These are phyloP conservation scores for Anseranas semipalmata DNA, from an alignment of 2,113 vertebrate species.

Conservation along the genomic window DNA sequence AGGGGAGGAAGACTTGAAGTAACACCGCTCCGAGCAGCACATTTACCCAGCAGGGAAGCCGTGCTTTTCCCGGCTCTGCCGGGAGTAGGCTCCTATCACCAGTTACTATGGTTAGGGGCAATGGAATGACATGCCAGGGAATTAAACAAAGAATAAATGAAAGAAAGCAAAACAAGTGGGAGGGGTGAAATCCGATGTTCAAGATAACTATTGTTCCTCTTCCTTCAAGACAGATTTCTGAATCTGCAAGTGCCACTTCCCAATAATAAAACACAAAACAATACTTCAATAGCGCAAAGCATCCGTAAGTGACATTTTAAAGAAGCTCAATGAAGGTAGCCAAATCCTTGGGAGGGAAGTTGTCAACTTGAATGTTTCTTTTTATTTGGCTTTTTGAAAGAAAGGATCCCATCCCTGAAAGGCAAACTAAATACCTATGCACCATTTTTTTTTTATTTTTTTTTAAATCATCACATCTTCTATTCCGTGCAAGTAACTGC, in stretches of 20 bases:
- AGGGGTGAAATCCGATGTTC: conserved; percentile 54
- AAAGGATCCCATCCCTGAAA: not conserved
- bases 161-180: conserved; percentile 70
- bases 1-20: not conserved
- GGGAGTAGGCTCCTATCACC: not conserved
- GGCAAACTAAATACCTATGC: fast-evolving
- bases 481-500: not conserved
- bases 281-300: conserved; percentile 33
- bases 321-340: conserved; percentile 34
- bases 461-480: not conserved
- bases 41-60: not conserved
- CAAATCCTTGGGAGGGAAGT: conserved; percentile 52
- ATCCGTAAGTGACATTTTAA: conserved; percentile 35
- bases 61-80: not conserved
- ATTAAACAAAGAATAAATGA: conserved; percentile 65
- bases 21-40: not conserved
- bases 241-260: conserved; percentile 66
- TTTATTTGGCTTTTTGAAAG: not conserved
- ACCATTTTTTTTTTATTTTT: not conserved
- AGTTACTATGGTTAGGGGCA: conserved; percentile 66
- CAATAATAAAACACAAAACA: conserved; percentile 57
- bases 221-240: conserved; percentile 60
- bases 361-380: conserved; percentile 58
- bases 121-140: conserved; percentile 56
- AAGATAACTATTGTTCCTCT: conserved; percentile 53